Base-by-base conservation (phyloP, 2,797 vertebrate species). In the Pristis pectinata region DNA sequence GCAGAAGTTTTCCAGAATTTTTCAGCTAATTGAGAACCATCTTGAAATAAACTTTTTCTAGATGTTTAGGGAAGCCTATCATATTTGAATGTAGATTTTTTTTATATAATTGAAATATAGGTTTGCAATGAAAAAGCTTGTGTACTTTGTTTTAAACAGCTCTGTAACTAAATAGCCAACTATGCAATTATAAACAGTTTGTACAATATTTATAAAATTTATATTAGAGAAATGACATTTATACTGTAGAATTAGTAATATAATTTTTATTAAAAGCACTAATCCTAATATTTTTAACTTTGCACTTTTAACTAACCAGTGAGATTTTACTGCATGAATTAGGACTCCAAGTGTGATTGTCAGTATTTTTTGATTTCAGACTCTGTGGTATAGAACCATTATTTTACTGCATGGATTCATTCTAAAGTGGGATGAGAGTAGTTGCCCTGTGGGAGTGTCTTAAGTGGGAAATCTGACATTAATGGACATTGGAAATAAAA, bases 1-100 rank as follows among this genome's bases (percentile, higher is more conserved):
- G 98, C 98, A 0, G 98, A 99, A 95, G 95, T 99, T 96, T 99
- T 99, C 96, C 98, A 99, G 97, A 99, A 99, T 96, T 99, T 99
- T 96, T 98, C 97, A 34, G 97, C 95, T 95, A 70, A 94, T 74
- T 94, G 92, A 94, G 13, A 76, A n/a, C n/a, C 67, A 24, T 22
- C 61, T 19, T 94, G 67, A 70, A 93, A 74, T 93, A 37, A 13
- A 49, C 2, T n/a, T 13, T 74, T 13, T 41, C 30, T 87, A 11
- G 97, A 41, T 94, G n/a, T 72, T 19, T 41, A 94, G 13, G n/a
- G n/a, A 82, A 44, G n/a, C 56, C 56, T 4, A 17, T 80, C 49
- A 64, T 49, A 80, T 79, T 83, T 94, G 92, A 94, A 76, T 76
- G 49, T 56, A 94, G 15, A 19, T 93, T 94, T 76, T 49, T n/a